Evolutionary conservation across 2,797 vertebrate species (phyloP).

Genomic region (Acomys russatus): DNA sequence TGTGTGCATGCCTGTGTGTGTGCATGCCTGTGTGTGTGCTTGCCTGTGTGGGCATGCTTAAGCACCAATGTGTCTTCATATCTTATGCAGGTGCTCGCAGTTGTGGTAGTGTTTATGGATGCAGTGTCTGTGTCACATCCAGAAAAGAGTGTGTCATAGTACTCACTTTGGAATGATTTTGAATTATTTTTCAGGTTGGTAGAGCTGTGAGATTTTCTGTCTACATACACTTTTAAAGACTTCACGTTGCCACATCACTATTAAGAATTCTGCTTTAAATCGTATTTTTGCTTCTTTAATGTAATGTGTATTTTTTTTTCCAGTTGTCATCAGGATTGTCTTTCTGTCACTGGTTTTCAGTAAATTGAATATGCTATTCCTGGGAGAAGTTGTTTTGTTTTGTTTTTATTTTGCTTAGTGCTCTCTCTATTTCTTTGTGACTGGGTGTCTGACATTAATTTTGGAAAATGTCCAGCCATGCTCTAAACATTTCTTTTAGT

Average conservation of each 20-base stretch:
- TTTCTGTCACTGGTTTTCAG: not conserved
- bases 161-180: not conserved
- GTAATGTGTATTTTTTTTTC: not conserved
- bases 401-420: not conserved
- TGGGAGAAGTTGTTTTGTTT: not conserved
- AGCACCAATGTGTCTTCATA: too few relatives aligned
- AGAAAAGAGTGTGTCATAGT: not conserved
- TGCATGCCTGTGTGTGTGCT: not conserved
- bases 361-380: not conserved
- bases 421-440: not conserved
- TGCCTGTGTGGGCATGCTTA: not conserved
- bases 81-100: not conserved
- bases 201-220: not conserved
- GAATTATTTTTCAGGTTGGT: not conserved
- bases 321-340: not conserved
- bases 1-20: not conserved
- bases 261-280: not conserved
- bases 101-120: not conserved
- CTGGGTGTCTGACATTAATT: not conserved
- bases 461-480: constrained; percentile 3
- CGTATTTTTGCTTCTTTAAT: not conserved
- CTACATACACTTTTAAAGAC: not conserved
- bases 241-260: not conserved
- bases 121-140: not conserved
- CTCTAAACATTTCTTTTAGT: not conserved